Evolutionary conservation across 2,797 vertebrate species (phyloP).

Genomic region (Chelon auratus): DNA sequence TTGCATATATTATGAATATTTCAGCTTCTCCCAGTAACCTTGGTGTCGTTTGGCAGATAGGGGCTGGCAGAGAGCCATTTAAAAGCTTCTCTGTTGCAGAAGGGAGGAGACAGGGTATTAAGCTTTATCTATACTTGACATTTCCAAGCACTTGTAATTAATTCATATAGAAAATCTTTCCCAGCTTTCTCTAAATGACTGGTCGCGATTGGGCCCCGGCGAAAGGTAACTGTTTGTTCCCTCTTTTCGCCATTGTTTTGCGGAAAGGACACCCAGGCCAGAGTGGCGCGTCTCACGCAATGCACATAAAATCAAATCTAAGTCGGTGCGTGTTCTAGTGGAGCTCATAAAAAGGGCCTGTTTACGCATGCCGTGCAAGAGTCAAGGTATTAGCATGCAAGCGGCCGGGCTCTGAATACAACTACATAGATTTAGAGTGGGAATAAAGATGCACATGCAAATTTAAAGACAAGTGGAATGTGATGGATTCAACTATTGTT

Average conservation of each 20-base stretch:
- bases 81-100: slow-evolving; percentile 80
- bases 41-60: slow-evolving; percentile 84
- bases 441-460: slow-evolving; percentile 62
- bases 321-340: neutral
- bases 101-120: slow-evolving; percentile 81
- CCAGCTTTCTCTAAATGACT: slow-evolving; percentile 67
- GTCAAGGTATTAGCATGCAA: slow-evolving; percentile 32
- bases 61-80: slow-evolving; percentile 83
- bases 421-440: slow-evolving; percentile 27
- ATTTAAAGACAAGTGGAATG: slow-evolving; percentile 42
- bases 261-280: slow-evolving; percentile 49
- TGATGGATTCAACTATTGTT: slow-evolving; percentile 58
- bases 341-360: neutral
- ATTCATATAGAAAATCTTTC: slow-evolving; percentile 78
- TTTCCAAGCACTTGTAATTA: slow-evolving; percentile 86
- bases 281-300: neutral
- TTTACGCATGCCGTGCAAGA: slow-evolving; percentile 35
- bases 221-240: slow-evolving; percentile 49
- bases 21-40: slow-evolving; percentile 85
- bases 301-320: slow-evolving; percentile 1
- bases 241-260: slow-evolving; percentile 56
- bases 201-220: slow-evolving; percentile 34
- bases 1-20: slow-evolving; percentile 90
- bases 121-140: slow-evolving; percentile 86
- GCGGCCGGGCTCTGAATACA: slow-evolving; percentile 37